Percentiles rank a stretch among this genome's conserved stretches.
These are phyloP conservation scores for Erythrocercus mccallii DNA, from an alignment of 2,113 vertebrate species.

Conservation along the genomic window DNA sequence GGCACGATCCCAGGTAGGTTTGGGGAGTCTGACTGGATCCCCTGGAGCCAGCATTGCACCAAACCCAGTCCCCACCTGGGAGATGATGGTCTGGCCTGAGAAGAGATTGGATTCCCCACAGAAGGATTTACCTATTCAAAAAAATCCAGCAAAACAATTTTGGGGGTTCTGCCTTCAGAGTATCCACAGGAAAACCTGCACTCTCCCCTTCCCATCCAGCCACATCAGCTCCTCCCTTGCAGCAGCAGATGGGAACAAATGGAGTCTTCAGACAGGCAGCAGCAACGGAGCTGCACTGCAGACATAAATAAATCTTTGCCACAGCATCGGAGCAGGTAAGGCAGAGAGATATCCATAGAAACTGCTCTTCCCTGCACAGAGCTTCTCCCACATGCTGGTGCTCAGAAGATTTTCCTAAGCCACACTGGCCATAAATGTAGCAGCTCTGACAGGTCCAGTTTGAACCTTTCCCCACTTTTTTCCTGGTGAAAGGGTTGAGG, in stretches of 20 bases:
- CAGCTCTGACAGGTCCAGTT: background rate
- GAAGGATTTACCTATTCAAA: background rate
- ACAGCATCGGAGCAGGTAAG: background rate
- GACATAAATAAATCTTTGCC: background rate
- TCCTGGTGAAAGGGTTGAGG: background rate
- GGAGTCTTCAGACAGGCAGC: background rate
- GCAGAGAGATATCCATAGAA: background rate
- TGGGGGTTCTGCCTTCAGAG: background rate
- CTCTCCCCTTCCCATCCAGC: background rate
- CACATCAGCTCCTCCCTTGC: background rate
- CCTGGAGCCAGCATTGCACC: background rate
- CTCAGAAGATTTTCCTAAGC: background rate
- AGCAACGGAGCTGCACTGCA: background rate
- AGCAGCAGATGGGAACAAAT: background rate
- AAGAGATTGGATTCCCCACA: background rate
- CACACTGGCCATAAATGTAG: accelerated
- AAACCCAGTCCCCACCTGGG: background rate
- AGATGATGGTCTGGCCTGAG: accelerated
- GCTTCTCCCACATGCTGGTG: background rate
- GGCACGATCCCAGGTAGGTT: background rate
- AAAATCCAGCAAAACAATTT: background rate
- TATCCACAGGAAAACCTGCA: background rate
- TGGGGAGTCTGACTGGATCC: background rate
- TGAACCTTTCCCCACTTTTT: background rate
- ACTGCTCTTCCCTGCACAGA: background rate